Conservation (phyloP, 2,888 invertebrate species). For the Amblyjoppa fuscipennis region DNA sequence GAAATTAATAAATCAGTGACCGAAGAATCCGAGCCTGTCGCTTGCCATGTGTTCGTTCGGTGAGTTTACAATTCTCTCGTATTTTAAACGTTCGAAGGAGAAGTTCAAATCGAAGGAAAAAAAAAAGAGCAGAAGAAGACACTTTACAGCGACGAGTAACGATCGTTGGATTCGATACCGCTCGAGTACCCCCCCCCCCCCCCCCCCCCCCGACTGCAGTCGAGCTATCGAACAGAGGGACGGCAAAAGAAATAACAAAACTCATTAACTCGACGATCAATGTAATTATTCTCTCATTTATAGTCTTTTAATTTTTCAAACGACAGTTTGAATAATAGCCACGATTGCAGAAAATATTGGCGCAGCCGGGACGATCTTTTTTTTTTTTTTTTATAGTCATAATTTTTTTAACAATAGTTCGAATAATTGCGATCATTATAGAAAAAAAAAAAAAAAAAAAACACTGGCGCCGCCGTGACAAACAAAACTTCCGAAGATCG, state of each 20-base stretch:
- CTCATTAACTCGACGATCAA: background rate
- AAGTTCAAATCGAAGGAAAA: background rate
- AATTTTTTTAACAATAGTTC: too few relatives aligned
- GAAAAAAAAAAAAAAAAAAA: too few relatives aligned
- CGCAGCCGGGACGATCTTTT: too few relatives aligned
- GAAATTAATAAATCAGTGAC: background rate
- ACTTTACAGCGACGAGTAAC: background rate
- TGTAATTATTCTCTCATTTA: too few relatives aligned
- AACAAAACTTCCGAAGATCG: background rate
- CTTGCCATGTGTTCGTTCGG: conserved; percentile 52
- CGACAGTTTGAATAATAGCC: too few relatives aligned
- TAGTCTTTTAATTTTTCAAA: too few relatives aligned
- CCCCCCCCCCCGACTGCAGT: background rate
- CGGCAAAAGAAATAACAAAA: background rate
- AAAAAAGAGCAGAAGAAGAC: background rate
- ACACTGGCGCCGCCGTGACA: background rate
- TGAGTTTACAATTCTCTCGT: conserved; percentile 38
- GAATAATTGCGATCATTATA: too few relatives aligned
- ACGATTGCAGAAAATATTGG: too few relatives aligned
- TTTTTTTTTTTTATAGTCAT: too few relatives aligned
- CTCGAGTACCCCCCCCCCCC: background rate
- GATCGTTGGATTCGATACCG: conserved; percentile 13
- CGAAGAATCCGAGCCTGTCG: background rate
- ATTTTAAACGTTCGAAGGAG: background rate
- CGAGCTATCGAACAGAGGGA: background rate